Conservation (phyloP, 2,797 vertebrate species). For the Artibeus jamaicensis region DNA sequence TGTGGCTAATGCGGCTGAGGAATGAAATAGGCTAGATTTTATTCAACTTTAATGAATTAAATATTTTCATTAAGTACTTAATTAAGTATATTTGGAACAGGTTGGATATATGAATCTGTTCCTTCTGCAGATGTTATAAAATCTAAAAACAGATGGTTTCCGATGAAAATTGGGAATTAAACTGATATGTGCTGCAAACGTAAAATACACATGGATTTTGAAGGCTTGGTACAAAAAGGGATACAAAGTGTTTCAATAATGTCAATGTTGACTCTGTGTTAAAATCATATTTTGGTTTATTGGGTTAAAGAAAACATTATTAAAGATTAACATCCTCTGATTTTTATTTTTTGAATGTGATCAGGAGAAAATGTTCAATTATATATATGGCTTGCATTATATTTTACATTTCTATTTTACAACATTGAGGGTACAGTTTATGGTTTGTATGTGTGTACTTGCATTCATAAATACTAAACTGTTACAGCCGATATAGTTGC, state of each 20-base stretch:
- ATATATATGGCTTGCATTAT: neutral
- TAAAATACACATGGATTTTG: neutral
- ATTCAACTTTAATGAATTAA: neutral
- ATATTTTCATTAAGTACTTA: neutral
- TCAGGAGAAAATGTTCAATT: neutral
- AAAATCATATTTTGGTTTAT: neutral
- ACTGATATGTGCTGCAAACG: neutral
- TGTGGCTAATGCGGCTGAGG: neutral
- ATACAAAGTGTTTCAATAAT: neutral
- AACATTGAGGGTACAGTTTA: neutral
- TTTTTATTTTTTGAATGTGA: neutral
- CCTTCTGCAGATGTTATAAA: neutral
- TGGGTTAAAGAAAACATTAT: neutral
- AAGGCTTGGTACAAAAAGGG: neutral
- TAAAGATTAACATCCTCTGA: neutral
- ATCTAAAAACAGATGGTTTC: conserved; percentile 16
- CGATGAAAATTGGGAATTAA: conserved; percentile 5
- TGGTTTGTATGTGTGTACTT: neutral
- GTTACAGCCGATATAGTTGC: neutral
- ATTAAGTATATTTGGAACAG: neutral
- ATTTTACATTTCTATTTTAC: conserved; percentile 17
- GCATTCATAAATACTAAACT: conserved; percentile 14
- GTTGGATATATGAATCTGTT: neutral
- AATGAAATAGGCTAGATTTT: neutral
- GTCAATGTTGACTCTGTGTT: neutral